Base-by-base conservation (phyloP, 2,113 vertebrate genomes). In the Mustelus asterias region DNA sequence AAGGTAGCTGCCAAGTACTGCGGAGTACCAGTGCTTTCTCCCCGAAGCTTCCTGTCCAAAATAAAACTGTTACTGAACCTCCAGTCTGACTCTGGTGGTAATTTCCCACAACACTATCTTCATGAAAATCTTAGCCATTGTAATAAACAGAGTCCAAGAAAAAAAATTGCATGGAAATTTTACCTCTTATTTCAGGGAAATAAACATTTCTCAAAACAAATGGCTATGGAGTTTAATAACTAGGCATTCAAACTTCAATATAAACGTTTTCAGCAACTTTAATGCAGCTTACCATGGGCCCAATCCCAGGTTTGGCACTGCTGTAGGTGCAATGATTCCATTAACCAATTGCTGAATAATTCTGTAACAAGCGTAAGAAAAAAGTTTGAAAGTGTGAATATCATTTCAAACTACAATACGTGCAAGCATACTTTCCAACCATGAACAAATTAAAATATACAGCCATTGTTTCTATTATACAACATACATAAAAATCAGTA, bases 301-400 rank as follows among this genome's bases (percentile, higher is more conserved):
- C 95, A 99, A 98, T 96, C 98, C 99, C 85, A 99, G 97, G 97
- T 98, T 99, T 96, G 99, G 98, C 98, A 99, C 98, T 96, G 98
- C 98, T 70, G 99, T 98, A 0, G 99, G 99, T 80, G 98, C 98
- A 96, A 99, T 99, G 96, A 99, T 99, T 96, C 99, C 99, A 86
- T 99, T 99, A 95, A 99, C 98, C 97, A 99, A 96, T 96, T 99
- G 99, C 97, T 99, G 99, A 96, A 99, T 99, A 96, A 99, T 99
- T 97, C 99, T 99, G 97, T 29, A 97, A 96, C 16, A 72, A 69
- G 72, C 24, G 29, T 96, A 95, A 96, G 96, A 63, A 96, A 63
- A 96, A 70, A 92, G 58, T 92, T 20, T 92, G 29, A 92, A 29
- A 65, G 13, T 18, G 16, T 18, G 48, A 37, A n/a, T 37, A 26